Conservation (phyloP, 2,888 invertebrate genomes). For the Zelleria hepariella region DNA sequence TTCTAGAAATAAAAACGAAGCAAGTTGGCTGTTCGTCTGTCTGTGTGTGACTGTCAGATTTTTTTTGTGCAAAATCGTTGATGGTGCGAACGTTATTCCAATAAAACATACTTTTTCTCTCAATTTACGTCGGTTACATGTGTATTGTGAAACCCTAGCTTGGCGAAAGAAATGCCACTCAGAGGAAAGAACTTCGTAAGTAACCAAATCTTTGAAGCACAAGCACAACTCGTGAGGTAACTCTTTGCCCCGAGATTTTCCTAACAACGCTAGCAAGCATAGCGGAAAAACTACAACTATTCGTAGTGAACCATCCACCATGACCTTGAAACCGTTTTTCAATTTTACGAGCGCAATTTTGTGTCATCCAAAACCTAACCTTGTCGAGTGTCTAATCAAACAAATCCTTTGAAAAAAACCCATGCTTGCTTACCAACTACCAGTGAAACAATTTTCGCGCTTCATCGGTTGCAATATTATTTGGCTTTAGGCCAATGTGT, state of each 20-base stretch:
- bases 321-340: constrained; percentile 1
- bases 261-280: constrained; percentile 10
- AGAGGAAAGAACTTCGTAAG: constrained; percentile 61
- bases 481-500: constrained; percentile 54
- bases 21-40: constrained; percentile 19
- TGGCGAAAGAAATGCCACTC: constrained; percentile 45
- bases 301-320: neutral
- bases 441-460: constrained; percentile 18
- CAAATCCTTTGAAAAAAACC: neutral
- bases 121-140: constrained; percentile 20
- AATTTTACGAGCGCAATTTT: neutral
- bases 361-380: neutral
- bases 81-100: neutral
- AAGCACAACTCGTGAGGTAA: constrained; percentile 24
- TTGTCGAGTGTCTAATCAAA: neutral
- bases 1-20: constrained; percentile 38
- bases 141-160: constrained; percentile 18
- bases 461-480: constrained; percentile 47
- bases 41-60: neutral
- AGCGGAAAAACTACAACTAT: neutral
- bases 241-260: constrained; percentile 20
- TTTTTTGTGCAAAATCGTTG: constrained; percentile 13
- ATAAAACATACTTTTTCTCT: neutral
- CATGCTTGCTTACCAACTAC: constrained; percentile 27
- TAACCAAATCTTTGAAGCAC: constrained; percentile 16